Percentiles rank a stretch among this genome's conserved stretches.
Conservation (phyloP, 2,888 invertebrate species). For the Eilema sororculum region DNA sequence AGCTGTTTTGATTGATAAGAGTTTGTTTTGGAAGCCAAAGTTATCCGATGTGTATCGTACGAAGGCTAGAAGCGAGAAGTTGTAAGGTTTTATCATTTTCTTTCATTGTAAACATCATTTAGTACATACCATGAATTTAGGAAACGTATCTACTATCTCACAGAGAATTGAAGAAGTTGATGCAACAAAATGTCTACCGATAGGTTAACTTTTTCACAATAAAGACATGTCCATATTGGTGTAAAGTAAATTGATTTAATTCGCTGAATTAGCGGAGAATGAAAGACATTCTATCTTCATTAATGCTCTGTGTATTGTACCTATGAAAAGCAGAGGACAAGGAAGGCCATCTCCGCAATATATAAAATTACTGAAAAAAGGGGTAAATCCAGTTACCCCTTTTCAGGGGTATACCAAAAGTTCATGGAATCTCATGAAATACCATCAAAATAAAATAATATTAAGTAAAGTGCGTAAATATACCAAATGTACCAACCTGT, state of each 20-base stretch:
- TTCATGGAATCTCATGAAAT: too few species aligned
- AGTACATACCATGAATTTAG: background rate
- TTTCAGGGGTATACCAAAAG: too few species aligned
- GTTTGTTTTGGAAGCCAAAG: slow-evolving; percentile 63
- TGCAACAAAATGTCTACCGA: background rate
- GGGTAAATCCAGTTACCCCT: too few species aligned
- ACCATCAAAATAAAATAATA: too few species aligned
- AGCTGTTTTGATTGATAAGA: slow-evolving; percentile 73
- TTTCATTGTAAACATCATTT: slow-evolving; percentile 37
- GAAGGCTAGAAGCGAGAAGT: slow-evolving; percentile 50
- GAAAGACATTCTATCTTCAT: background rate
- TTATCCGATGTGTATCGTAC: slow-evolving; percentile 48
- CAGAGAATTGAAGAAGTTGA: background rate
- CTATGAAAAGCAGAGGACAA: background rate
- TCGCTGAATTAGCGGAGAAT: background rate
- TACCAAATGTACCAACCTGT: background rate
- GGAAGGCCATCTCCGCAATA: background rate
- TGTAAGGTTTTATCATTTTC: slow-evolving; percentile 45
- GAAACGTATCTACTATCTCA: background rate
- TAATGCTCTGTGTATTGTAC: background rate
- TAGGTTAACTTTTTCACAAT: background rate
- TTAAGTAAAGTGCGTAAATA: background rate
- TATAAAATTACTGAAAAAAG: background rate
- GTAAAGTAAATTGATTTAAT: background rate
- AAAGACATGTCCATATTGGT: background rate